Conservation (phyloP, 2,888 invertebrate species). For the Leptopilina syphax region DNA sequence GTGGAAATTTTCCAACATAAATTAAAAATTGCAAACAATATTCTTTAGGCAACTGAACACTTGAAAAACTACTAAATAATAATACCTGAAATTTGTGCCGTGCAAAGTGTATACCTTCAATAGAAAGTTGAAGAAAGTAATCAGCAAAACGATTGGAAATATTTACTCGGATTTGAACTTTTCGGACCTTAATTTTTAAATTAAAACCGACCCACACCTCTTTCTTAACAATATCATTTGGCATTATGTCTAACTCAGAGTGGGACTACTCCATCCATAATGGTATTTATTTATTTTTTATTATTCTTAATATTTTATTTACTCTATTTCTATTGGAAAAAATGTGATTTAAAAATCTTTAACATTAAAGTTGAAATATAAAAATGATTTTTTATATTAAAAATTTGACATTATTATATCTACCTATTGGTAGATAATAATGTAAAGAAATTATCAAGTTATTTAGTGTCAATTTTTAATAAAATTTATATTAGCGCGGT, state of each 20-base stretch:
- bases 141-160: conserved; percentile 72
- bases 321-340: too few relatives aligned
- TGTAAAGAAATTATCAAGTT: too few relatives aligned
- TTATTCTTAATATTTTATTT: not conserved
- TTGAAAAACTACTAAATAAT: not conserved
- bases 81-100: not conserved
- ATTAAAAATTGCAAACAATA: not conserved
- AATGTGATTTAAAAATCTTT: too few relatives aligned
- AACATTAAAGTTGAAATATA: too few relatives aligned
- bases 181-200: conserved; percentile 71
- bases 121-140: conserved; percentile 44
- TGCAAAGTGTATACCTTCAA: not conserved
- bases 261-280: conserved; percentile 82
- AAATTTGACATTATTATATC: too few relatives aligned
- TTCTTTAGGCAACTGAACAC: too few relatives aligned
- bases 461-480: too few relatives aligned
- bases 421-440: too few relatives aligned
- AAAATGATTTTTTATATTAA: too few relatives aligned
- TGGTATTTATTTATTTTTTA: conserved; percentile 76
- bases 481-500: too few relatives aligned
- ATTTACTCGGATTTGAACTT: conserved; percentile 74
- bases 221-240: not conserved
- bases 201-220: conserved; percentile 47
- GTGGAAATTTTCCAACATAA: not conserved
- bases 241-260: conserved; percentile 76